Evolutionary conservation across 2,888 invertebrate genomes (phyloP), one percentile per base, ranked within the genome.

Genomic region (Galerucella nymphaeae): DNA sequence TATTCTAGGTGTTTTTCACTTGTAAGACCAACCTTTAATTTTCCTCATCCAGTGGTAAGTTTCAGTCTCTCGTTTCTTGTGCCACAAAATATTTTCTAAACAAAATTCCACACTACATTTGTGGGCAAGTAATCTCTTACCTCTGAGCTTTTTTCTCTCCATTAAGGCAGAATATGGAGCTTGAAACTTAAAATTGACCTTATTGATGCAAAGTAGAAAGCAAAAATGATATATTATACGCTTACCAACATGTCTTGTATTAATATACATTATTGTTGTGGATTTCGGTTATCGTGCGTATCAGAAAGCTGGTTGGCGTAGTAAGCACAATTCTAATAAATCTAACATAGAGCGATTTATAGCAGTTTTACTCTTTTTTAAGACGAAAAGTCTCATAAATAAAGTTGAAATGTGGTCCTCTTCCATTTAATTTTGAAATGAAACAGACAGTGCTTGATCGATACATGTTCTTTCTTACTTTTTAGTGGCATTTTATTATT

Each of bases 401-500:
- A 73, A 74, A 64, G 76, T 73, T 76, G 75, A 77, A 77, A 77
- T 76, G 76, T 77, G 76, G 77, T 70, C 76, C 66, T 76, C 75
- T 71, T 77, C 70, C 74, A 63, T 68, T 75, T 73, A 71, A 66
- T 63, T 68, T 62, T 62, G 76, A 78, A 75, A 76, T 75, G 75
- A 66, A 76, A 76, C 76, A 73, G 75, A 72, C 77, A 76, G 67
- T 74, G 71, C 66, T 74, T 74, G 73, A 77, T 79, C 79, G 79
- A 77, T 77, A 76, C 73, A 72, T 71, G 66, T 70, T 69, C 62
- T 69, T 68, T 72, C 71, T 75, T 71, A 62, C 61, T 62, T 18
- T 62, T 76, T 73, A 74, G 80, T 79, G 82, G 82, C 83, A 82
- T 82, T 83, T 63, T 83, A 83, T 83, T 84, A 85, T 84, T 85